These are phyloP conservation scores for Trichopria drosophilae DNA, from an alignment of 2,888 invertebrate genomes.

Conservation along the genomic window DNA sequence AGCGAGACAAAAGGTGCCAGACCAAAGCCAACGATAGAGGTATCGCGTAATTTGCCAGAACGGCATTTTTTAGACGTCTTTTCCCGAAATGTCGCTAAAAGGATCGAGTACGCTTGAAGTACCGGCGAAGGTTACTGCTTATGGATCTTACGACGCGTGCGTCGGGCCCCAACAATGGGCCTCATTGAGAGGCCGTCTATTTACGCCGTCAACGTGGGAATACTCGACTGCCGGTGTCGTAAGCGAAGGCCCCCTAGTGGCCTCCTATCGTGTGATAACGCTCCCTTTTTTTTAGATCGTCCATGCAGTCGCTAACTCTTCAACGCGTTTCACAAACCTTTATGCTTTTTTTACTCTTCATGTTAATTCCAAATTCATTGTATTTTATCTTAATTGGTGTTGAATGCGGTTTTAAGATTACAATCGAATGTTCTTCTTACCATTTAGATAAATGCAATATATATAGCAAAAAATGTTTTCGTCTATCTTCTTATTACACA, in stretches of 20 bases:
- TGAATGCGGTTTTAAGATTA: too few relatives aligned
- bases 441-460: too few relatives aligned
- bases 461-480: too few relatives aligned
- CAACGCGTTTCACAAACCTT: too few relatives aligned
- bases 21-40: too few relatives aligned
- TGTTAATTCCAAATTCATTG: slow-evolving; percentile 31
- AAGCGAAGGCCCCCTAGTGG: slow-evolving; percentile 37
- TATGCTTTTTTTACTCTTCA: slow-evolving; percentile 19
- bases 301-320: too few relatives aligned
- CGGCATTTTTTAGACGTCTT: slow-evolving; percentile 8
- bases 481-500: too few relatives aligned
- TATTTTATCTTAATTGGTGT: slow-evolving; percentile 23
- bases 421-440: too few relatives aligned
- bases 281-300: slow-evolving; percentile 36
- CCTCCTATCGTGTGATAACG: slow-evolving; percentile 27
- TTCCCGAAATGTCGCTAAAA: slow-evolving; percentile 19
- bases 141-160: slow-evolving; percentile 28
- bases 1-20: too few relatives aligned
- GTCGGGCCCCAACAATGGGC: slow-evolving; percentile 42
- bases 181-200: slow-evolving; percentile 42
- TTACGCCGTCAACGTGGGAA: slow-evolving; percentile 48
- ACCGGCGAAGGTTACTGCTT: slow-evolving; percentile 33
- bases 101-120: slow-evolving; percentile 7
- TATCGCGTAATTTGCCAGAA: too few relatives aligned
- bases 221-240: slow-evolving; percentile 39